These are phyloP conservation scores for Andinoacara biseriatus DNA, from an alignment of 2,113 vertebrate species.

Conservation along the genomic window DNA sequence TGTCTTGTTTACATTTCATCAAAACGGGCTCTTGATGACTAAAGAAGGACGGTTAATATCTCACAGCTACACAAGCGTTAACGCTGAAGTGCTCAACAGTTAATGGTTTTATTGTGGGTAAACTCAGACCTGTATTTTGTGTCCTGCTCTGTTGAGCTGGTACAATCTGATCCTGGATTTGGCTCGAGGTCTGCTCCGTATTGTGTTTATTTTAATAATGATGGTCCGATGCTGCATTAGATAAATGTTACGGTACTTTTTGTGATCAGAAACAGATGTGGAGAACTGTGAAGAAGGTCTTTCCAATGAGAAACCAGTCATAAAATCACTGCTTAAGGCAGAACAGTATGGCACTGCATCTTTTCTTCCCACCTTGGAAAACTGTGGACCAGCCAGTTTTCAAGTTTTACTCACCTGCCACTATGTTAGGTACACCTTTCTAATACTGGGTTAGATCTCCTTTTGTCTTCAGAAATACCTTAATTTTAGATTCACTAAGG, in stretches of 20 bases:
- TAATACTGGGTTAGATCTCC: not conserved
- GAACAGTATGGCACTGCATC: not conserved
- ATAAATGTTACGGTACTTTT: conserved; percentile 36
- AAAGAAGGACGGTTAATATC: not conserved
- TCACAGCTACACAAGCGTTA: not conserved
- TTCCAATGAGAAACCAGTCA: not conserved
- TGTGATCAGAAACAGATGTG: conserved; percentile 59
- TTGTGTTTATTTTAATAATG: conserved; percentile 37
- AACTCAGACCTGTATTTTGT: conserved; percentile 52
- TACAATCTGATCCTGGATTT: conserved; percentile 15
- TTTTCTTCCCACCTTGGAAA: not conserved
- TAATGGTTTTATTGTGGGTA: conserved; percentile 33
- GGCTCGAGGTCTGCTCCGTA: conserved; percentile 29
- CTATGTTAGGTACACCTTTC: not conserved
- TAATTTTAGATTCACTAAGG: not conserved
- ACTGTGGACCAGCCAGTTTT: not conserved
- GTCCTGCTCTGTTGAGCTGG: not conserved
- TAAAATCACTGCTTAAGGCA: conserved; percentile 15
- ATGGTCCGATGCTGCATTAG: conserved; percentile 20
- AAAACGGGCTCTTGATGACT: conserved; percentile 1
- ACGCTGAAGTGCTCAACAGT: not conserved
- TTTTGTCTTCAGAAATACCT: not conserved
- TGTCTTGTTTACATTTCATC: conserved; percentile 33
- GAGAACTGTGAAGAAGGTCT: not conserved
- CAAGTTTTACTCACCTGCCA: not conserved